phyloP scores from a whole-genome alignment of 2,113 vertebrate species.

The Morone chrysops region DNA sequence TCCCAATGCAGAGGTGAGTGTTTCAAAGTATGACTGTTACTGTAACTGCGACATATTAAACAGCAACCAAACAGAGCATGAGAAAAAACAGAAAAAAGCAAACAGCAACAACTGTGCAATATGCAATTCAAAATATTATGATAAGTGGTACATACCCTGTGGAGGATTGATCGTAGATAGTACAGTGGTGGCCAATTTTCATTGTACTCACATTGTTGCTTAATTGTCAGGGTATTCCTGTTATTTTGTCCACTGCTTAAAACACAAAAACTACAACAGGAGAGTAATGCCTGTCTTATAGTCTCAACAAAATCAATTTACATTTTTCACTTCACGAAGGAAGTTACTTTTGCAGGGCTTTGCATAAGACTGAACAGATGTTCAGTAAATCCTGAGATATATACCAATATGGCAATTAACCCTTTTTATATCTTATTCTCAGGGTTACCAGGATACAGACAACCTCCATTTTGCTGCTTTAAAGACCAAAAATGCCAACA shows the following conservation, averaged over 20 bases:
- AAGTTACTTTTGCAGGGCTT: not conserved
- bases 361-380: not conserved
- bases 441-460: not conserved
- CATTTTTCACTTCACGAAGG: not conserved
- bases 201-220: not conserved
- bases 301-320: not conserved
- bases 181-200: not conserved
- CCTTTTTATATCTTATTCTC: not conserved
- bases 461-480: conserved; percentile 39
- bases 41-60: not conserved
- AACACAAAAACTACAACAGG: not conserved
- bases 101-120: not conserved
- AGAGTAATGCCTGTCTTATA: no score
- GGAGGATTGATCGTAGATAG: not conserved
- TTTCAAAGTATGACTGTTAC: not conserved
- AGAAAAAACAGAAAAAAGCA: not conserved
- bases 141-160: not conserved
- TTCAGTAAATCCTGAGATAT: not conserved
- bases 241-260: not conserved
- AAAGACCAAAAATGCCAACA: not conserved
- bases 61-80: not conserved
- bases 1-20: not conserved
- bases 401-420: not conserved
- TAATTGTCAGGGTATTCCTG: fast-evolving
- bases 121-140: not conserved